Evolutionary conservation across 2,888 invertebrate genomes (phyloP).

Genomic region (Nomada hirtipes): DNA sequence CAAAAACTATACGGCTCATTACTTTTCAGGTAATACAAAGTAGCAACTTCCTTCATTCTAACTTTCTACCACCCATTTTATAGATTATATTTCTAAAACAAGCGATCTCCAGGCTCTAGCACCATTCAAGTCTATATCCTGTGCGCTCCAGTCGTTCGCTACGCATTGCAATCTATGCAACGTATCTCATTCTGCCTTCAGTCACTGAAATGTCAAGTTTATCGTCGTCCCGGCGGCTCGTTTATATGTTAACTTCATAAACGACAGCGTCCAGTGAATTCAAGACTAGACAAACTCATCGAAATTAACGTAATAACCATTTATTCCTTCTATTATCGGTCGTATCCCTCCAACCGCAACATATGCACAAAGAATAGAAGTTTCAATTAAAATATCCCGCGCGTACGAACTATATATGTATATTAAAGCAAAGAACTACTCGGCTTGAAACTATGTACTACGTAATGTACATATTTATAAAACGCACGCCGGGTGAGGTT

Average conservation of each 20-base stretch:
- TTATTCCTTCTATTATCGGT: not conserved
- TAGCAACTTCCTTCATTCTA: not conserved
- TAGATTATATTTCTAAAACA: not conserved
- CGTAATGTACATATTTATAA: not conserved
- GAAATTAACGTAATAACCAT: slow-evolving; percentile 8
- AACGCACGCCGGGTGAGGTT: not conserved
- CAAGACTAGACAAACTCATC: not conserved
- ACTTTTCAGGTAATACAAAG: not conserved
- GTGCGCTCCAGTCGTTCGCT: not conserved
- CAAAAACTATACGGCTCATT: not conserved
- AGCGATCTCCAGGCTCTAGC: not conserved
- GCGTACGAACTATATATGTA: not conserved
- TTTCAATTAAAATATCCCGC: not conserved
- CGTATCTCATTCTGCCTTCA: not conserved
- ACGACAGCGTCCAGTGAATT: not conserved
- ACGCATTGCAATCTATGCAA: not conserved
- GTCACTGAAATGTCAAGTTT: slow-evolving; percentile 45
- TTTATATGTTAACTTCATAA: not conserved
- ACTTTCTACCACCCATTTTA: not conserved
- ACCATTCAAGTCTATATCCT: not conserved
- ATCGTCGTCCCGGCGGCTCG: not conserved
- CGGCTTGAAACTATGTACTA: not conserved
- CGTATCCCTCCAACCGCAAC: not conserved
- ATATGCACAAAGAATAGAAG: not conserved
- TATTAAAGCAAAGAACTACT: not conserved